Evolutionary conservation across 2,113 vertebrate species (phyloP), one percentile per base, ranked within the genome.

Genomic region (Rhegmatorhina hoffmannsi): DNA sequence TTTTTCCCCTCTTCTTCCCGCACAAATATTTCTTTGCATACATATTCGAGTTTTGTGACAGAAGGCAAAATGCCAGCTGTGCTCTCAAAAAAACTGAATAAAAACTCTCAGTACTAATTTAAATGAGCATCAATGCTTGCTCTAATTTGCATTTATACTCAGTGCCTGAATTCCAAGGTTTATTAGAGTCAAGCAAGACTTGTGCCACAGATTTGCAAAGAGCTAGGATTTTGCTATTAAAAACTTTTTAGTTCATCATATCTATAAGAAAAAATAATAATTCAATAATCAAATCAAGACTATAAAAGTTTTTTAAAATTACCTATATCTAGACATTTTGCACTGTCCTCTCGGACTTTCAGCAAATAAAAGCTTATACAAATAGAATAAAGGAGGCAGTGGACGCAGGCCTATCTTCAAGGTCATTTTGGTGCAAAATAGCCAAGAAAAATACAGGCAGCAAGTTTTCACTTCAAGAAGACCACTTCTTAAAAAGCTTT

Each of bases 351-450:
- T 78, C 75, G 53, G 25, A 50, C 28, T 80, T 62, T 55, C 58
- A 49, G 85, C 56, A 83, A 93, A 92, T 26, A 89, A 82, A 96
- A 92, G 53, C 46, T 72, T 76, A 38, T 5, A 76, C 49, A 94
- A 92, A 58, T 31, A 80, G 3, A 60, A 63, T 40, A 46, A 77
- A 82, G 28, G 46, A 72, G 36, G 23, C 14, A 64, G 28, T 36
- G 20, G 26, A 20, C 26, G 63, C 2, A 3, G 8, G 23, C 7
- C 53, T 62, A 72, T 46, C 75, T 91, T 81, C 75, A 92, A 89
- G 78, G 74, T 40, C 55, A 63, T 66, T 87, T 40, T 87, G 29
- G 13, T 90, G 44, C 36, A 85, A 58, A 82, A 49, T 47, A 80
- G 49, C 40, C 40, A 74, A 56, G 28, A 75, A 87, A 89, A 94